Percentiles rank a stretch among this genome's conserved stretches.
phyloP scores from a whole-genome alignment of 2,888 invertebrate genomes.

The Chrysolina haemoptera region DNA sequence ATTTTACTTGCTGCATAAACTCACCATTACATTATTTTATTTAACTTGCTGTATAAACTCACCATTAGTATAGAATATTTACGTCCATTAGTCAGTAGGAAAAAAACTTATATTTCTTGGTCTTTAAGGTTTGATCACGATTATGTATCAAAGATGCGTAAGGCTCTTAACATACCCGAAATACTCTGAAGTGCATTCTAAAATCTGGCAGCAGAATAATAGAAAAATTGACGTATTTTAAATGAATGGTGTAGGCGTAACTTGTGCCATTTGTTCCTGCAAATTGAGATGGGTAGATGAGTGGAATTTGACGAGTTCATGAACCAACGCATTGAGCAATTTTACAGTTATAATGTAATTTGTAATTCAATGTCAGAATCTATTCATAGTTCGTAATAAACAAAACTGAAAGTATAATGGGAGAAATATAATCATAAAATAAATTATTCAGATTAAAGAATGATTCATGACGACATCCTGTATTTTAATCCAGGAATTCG shows the following conservation, averaged over 20 bases:
- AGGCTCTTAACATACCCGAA: too few relatives aligned
- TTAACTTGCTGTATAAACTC: too few relatives aligned
- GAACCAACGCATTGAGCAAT: conserved; percentile 15
- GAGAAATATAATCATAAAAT: background rate
- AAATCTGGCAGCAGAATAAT: too few relatives aligned
- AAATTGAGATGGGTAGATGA: conserved; percentile 10
- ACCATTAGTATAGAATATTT: too few relatives aligned
- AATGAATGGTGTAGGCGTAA: background rate
- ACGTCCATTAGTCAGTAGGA: too few relatives aligned
- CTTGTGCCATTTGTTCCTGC: background rate
- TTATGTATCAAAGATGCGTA: too few relatives aligned
- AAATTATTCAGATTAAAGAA: background rate
- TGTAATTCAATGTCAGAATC: background rate
- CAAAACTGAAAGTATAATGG: background rate
- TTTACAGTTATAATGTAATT: background rate
- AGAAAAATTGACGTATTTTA: background rate
- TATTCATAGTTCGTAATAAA: conserved; percentile 9
- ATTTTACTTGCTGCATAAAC: too few relatives aligned
- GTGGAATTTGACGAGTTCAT: background rate
- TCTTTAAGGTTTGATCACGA: too few relatives aligned
- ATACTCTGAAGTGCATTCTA: too few relatives aligned
- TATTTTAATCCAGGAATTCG: background rate
- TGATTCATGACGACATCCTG: background rate
- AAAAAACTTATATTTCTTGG: too few relatives aligned
- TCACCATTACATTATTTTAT: too few relatives aligned